Conservation (phyloP, 2,797 vertebrate species). For the Scolopax bukidnonensis region DNA sequence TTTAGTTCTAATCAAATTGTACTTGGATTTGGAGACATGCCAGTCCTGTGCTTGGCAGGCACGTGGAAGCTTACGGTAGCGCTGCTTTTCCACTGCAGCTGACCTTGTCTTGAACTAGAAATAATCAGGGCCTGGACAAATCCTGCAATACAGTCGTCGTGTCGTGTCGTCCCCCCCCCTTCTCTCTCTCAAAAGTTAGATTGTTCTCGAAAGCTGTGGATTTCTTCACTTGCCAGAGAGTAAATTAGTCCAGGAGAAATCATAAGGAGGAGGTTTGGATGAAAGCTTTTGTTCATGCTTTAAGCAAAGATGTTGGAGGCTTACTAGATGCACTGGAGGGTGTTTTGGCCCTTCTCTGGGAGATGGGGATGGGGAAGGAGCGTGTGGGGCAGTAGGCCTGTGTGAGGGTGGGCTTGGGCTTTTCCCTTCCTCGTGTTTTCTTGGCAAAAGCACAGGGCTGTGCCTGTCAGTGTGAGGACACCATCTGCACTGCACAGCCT, state of each 20-base stretch:
- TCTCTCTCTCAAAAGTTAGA: neutral
- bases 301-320: neutral
- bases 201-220: neutral
- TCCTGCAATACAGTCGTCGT: neutral
- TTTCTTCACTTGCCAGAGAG: neutral
- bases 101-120: constrained; percentile 47
- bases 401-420: neutral
- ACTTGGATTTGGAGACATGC: neutral
- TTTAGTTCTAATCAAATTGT: neutral
- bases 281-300: neutral
- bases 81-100: neutral
- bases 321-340: neutral
- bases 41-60: constrained; percentile 11
- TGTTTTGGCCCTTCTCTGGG: neutral
- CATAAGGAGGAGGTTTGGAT: neutral
- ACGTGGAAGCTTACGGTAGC: neutral
- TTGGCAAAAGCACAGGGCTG: neutral
- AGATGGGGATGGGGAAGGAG: neutral
- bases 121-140: neutral
- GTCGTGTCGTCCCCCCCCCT: no score
- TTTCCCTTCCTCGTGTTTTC: neutral
- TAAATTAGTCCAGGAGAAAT: neutral
- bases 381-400: fast-evolving
- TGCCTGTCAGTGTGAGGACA: constrained; percentile 5
- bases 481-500: constrained; percentile 18